phyloP scores from a whole-genome alignment of 2,888 invertebrate species.

The Eilema griseolum region DNA sequence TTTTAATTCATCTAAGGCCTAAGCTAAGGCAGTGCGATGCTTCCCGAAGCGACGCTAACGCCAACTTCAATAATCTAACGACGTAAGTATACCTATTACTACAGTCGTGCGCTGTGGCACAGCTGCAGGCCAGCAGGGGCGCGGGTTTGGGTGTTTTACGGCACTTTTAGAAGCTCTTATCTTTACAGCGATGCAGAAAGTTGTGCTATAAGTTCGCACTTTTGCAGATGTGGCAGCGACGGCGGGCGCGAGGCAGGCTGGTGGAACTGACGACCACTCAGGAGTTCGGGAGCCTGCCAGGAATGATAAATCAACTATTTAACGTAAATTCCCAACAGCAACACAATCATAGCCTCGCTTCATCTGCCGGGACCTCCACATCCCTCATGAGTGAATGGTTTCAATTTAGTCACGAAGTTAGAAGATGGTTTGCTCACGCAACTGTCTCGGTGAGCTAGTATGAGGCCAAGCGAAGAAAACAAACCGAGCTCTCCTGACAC shows the following conservation, averaged over 20 bases:
- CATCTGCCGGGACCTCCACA: background rate
- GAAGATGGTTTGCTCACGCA: background rate
- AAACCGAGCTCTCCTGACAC: background rate
- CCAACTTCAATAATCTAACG: conserved; percentile 21
- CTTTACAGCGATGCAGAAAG: conserved; percentile 54
- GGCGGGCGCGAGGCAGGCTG: background rate
- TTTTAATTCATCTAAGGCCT: no score
- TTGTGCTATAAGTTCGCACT: conserved; percentile 64
- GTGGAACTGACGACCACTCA: conserved; percentile 46
- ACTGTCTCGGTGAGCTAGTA: no score
- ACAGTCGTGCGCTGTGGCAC: no score
- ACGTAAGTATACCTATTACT: no score
- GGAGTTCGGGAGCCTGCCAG: conserved; percentile 44
- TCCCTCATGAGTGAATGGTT: background rate
- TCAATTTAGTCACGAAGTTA: conserved; percentile 1
- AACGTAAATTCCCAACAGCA: conserved; percentile 68
- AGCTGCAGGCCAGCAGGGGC: background rate
- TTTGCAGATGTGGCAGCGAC: conserved; percentile 36
- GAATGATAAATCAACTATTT: conserved; percentile 62
- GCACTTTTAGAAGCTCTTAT: conserved; percentile 61
- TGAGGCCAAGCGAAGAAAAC: no score
- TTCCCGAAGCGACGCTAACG: background rate
- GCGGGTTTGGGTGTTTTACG: conserved; percentile 39
- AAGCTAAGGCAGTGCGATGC: no score
- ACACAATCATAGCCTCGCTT: conserved; percentile 17